These are phyloP conservation scores for Emmelina monodactyla DNA, from an alignment of 2,888 invertebrate species.

Conservation along the genomic window DNA sequence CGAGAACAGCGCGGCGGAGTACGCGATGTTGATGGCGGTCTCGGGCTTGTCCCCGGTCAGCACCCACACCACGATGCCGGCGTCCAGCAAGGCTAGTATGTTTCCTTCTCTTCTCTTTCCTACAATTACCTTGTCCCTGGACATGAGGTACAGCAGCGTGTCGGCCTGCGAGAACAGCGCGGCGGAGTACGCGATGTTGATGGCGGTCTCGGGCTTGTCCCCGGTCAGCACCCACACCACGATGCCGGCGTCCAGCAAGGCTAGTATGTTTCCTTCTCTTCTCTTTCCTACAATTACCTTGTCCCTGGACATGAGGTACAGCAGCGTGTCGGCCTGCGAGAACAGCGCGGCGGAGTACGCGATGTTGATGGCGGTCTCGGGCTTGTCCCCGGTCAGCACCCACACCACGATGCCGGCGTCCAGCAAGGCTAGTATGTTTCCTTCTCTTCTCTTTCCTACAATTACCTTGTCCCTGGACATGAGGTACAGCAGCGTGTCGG, in stretches of 20 bases:
- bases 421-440: too few species aligned
- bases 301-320: slow-evolving; percentile 80
- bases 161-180: slow-evolving; percentile 83
- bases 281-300: slow-evolving; percentile 47
- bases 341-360: slow-evolving; percentile 92
- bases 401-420: slow-evolving; percentile 85
- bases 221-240: slow-evolving; percentile 91
- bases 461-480: slow-evolving; percentile 77
- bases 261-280: too few species aligned
- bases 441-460: not conserved
- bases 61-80: slow-evolving; percentile 87
- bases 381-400: slow-evolving; percentile 95
- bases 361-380: slow-evolving; percentile 95
- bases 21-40: slow-evolving; percentile 95
- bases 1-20: slow-evolving; percentile 87
- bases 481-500: slow-evolving; percentile 80
- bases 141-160: slow-evolving; percentile 80
- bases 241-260: slow-evolving; percentile 81
- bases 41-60: slow-evolving; percentile 96
- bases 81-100: slow-evolving; percentile 79
- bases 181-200: slow-evolving; percentile 95
- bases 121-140: slow-evolving; percentile 69
- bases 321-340: slow-evolving; percentile 79
- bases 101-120: too few species aligned
- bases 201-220: slow-evolving; percentile 96